These are phyloP conservation scores for Neotoxoptera formosana DNA, from an alignment of 1,140 invertebrate genomes.

Conservation along the genomic window DNA sequence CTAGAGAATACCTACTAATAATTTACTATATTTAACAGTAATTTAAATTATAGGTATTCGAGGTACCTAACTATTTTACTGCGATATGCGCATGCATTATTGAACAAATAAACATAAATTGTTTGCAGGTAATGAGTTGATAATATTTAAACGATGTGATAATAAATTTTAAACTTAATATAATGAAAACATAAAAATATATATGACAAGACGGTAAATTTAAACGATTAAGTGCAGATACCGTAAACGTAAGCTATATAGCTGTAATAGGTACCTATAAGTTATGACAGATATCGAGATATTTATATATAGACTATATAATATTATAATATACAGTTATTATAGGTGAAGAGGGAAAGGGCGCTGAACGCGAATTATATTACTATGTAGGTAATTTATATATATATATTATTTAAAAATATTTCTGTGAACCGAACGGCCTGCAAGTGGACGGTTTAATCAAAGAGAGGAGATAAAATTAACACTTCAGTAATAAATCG, in stretches of 20 bases:
- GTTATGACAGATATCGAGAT: neutral
- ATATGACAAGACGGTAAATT: neutral
- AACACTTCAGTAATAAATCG: constrained; percentile 41
- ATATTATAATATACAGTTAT: too few relatives aligned
- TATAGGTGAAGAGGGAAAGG: neutral
- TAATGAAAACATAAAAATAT: neutral
- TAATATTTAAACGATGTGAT: neutral
- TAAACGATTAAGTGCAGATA: neutral
- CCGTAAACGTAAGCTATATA: neutral
- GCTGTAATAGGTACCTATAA: too few relatives aligned
- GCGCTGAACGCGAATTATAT: neutral
- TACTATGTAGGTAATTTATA: neutral
- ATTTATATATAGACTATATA: neutral
- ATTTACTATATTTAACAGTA: neutral
- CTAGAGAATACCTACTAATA: neutral
- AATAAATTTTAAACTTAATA: neutral
- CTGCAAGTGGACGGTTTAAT: constrained; percentile 9
- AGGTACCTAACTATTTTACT: neutral
- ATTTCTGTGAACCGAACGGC: neutral
- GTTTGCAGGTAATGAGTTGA: neutral
- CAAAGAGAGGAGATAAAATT: neutral
- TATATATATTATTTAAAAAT: neutral
- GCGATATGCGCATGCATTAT: neutral
- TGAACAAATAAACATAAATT: neutral
- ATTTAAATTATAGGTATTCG: neutral